A percentile compares a stretch with the other conserved stretches of the same genome.
Conservation (phyloP, 35 echinoderm and acorn worm genomes). For the Acanthaster planci region DNA sequence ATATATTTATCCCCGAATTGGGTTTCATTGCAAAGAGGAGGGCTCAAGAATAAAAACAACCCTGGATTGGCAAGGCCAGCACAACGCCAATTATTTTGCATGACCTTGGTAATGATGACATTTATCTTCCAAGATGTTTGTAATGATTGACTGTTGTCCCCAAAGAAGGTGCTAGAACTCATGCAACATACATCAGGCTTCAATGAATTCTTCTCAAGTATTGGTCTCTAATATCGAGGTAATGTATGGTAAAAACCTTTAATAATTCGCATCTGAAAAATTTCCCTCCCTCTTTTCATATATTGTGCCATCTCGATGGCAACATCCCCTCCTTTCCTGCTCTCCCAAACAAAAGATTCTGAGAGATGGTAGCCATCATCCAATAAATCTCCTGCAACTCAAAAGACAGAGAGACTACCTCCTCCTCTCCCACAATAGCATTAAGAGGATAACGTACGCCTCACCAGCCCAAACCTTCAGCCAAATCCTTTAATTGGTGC, state of each 20-base stretch:
- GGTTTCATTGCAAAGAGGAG: neutral
- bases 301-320: too few species aligned
- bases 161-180: neutral
- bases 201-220: neutral
- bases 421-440: neutral
- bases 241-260: neutral
- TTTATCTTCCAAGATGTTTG: too few species aligned
- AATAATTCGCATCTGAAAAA: too few species aligned
- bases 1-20: neutral
- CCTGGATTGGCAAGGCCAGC: neutral
- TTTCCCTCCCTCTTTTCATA: too few species aligned
- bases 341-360: neutral
- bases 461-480: neutral
- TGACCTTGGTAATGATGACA: neutral
- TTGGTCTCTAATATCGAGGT: neutral
- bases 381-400: neutral
- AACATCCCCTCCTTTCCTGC: neutral
- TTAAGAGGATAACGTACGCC: neutral
- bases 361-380: neutral
- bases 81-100: neutral
- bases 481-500: conserved; percentile 12
- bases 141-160: neutral
- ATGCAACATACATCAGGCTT: neutral
- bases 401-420: neutral
- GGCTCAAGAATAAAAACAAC: neutral